These are phyloP conservation scores for Mythimna pallens DNA, from an alignment of 2,888 invertebrate genomes.

Conservation along the genomic window DNA sequence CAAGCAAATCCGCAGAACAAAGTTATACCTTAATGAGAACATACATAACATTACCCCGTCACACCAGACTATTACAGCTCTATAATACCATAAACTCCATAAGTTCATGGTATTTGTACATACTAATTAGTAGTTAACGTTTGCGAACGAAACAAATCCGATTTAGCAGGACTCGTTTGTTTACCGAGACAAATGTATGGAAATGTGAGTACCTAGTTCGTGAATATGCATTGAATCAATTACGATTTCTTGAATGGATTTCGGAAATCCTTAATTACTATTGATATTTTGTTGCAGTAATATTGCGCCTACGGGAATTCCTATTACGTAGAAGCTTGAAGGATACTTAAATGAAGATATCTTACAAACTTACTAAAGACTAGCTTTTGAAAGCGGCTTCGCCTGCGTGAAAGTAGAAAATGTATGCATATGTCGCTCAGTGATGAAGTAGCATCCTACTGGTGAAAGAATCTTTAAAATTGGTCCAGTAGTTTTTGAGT, in stretches of 20 bases:
- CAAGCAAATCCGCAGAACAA: no score
- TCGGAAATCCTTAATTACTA: slow-evolving; percentile 58
- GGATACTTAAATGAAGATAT: not conserved
- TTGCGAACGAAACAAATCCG: slow-evolving; percentile 40
- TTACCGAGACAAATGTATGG: slow-evolving; percentile 42
- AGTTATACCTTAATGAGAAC: no score
- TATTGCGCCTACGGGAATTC: slow-evolving; percentile 42
- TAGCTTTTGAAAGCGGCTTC: not conserved
- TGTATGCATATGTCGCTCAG: no score
- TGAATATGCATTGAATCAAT: slow-evolving; percentile 56
- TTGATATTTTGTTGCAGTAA: slow-evolving; percentile 43
- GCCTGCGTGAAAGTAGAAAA: not conserved
- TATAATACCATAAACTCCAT: slow-evolving; percentile 46
- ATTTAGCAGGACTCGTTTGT: slow-evolving; percentile 48
- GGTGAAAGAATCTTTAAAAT: no score
- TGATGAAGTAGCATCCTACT: no score
- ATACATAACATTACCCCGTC: no score
- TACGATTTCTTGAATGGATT: slow-evolving; percentile 55
- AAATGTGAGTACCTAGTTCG: slow-evolving; percentile 40
- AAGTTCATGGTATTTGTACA: slow-evolving; percentile 29
- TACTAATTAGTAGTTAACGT: slow-evolving; percentile 39
- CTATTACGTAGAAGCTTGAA: slow-evolving; percentile 10
- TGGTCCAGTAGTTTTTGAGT: no score
- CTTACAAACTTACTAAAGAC: not conserved
- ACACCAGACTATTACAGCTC: slow-evolving; percentile 3